Evolutionary conservation across 2,888 invertebrate genomes (phyloP), one percentile per base, ranked within the genome.

Genomic region (Tuta absoluta): DNA sequence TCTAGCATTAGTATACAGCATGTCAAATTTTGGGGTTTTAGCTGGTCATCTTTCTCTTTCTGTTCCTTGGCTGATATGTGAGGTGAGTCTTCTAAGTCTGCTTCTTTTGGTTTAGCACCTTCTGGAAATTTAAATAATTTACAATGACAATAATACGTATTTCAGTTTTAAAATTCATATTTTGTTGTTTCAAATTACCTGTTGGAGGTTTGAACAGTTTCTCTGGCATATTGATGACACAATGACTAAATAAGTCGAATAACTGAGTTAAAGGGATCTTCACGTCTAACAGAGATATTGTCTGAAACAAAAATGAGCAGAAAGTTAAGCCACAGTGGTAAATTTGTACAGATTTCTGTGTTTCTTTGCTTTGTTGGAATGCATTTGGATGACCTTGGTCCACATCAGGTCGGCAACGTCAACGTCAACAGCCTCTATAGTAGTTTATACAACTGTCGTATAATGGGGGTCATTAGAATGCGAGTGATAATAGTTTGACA

Each of bases 1-100:
- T 99, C 99, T 69, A 99, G 91, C 98, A 99, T 98, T 48, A 99
- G 93, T 71, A 99, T 97, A 82, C 98, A 99, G 79, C 98, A 98
- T 0, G 97, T 96, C n/a, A 98, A 92, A 83, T 98, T 97, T 70
- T 95, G 95, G 64, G 95, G 95, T 76, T 95, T 95, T 66, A 94
- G 93, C 62, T 86, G 83, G 21, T 89, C 88, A 11, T 87, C 88
- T n/a, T 82, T 78, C 4, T 84, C 86, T 33, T 75, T 81, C 65
- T 82, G 85, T 14, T 86, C 85, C 38, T 75, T 80, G 17, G 81
- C 82, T 14, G 33, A 83, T 80, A 24, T 76, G n/a, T 70, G 77
- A 0, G 84, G 82, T 0, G 86, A 82, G n/a, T 81, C 83, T 2
- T 79, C 78, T 0, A 75, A 62, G 11, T 56, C 56, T 1, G 62